These are phyloP conservation scores for Agapornis canus DNA, from an alignment of 2,797 vertebrate genomes.

Conservation along the genomic window DNA sequence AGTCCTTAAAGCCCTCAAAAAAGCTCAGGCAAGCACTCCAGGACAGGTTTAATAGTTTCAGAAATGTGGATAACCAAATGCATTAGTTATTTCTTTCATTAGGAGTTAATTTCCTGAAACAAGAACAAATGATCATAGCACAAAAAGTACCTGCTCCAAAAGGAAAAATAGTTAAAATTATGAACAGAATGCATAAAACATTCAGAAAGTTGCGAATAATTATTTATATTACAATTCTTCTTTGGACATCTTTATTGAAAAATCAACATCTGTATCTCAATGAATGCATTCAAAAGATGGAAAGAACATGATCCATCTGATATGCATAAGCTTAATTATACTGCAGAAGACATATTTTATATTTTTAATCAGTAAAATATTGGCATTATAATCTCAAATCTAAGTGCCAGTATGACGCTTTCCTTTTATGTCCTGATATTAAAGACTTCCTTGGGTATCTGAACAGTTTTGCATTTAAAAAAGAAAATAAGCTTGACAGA, in stretches of 20 bases:
- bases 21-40: background rate
- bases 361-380: slow-evolving; percentile 20
- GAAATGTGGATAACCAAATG: slow-evolving; percentile 22
- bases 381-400: background rate
- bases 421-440: slow-evolving; percentile 7
- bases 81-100: slow-evolving; percentile 26
- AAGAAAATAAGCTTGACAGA: background rate
- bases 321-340: background rate
- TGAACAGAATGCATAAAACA: background rate
- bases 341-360: background rate
- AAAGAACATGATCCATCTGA: background rate
- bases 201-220: background rate
- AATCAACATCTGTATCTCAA: slow-evolving; percentile 51
- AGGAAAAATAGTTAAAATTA: slow-evolving; percentile 48
- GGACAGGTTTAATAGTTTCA: background rate
- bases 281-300: background rate
- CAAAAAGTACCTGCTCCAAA: slow-evolving; percentile 26
- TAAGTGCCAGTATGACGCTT: background rate
- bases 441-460: background rate
- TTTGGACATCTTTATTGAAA: slow-evolving; percentile 20
- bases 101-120: slow-evolving; percentile 46
- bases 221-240: slow-evolving; percentile 41
- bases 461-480: slow-evolving; percentile 18
- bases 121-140: slow-evolving; percentile 10
- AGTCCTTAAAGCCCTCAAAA: background rate